phyloP scores from a whole-genome alignment of 1,140 invertebrate species.

The Euglossa dilemma region DNA sequence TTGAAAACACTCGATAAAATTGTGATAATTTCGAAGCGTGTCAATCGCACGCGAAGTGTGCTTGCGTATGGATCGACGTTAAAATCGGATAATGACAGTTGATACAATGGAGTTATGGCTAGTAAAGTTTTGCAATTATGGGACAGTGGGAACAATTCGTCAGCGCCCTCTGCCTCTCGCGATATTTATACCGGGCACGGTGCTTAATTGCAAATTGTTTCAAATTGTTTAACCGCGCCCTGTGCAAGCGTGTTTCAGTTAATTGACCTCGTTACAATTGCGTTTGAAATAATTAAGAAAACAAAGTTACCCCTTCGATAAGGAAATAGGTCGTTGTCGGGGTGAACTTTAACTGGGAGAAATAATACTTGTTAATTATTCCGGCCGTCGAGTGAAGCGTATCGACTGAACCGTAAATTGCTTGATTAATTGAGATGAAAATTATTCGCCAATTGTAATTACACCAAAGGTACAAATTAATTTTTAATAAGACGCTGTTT shows the following conservation, averaged over 20 bases:
- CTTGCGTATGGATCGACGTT: neutral
- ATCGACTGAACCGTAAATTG: neutral
- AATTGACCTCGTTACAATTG: neutral
- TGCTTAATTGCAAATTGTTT: conserved; percentile 3
- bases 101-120: conserved; percentile 1
- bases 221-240: neutral
- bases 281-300: neutral
- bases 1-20: neutral
- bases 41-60: neutral
- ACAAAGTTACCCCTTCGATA: neutral
- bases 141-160: neutral
- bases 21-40: neutral
- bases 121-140: conserved; percentile 9
- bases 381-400: neutral
- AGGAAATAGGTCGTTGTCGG: neutral
- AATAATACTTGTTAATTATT: too few species aligned
- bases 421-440: neutral
- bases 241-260: neutral
- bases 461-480: neutral
- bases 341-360: too few species aligned
- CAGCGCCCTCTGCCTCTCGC: neutral
- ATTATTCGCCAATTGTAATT: neutral
- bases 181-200: neutral
- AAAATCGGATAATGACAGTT: neutral
- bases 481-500: neutral